A percentile compares a stretch with the other conserved stretches of the same genome.
Evolutionary conservation across 1,140 invertebrate species (phyloP).

Genomic region (Brachionus plicatilis): DNA sequence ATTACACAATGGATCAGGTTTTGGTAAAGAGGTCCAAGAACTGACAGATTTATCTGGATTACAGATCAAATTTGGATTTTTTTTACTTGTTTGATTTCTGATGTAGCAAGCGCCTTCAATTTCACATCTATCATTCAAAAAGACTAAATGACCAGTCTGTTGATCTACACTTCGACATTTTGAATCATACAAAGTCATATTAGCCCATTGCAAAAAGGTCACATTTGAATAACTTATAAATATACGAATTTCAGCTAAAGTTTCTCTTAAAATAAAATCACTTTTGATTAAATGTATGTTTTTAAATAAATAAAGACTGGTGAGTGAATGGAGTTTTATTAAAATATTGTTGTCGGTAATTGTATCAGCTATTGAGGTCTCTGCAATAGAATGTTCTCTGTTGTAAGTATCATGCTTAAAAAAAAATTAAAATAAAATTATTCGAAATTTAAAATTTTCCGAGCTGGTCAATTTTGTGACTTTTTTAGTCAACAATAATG

Average conservation of each 20-base stretch:
- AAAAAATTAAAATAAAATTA: neutral
- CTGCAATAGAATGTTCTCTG: neutral
- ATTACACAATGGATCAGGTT: slow-evolving; percentile 9
- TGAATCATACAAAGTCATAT: slow-evolving; percentile 4
- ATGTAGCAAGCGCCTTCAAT: slow-evolving; percentile 20
- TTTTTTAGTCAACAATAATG: no score
- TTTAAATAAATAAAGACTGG: neutral
- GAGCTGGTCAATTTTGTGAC: no score
- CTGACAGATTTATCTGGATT: slow-evolving; percentile 14
- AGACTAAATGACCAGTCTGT: neutral
- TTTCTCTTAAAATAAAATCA: neutral
- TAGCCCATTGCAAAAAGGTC: neutral
- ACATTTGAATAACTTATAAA: neutral
- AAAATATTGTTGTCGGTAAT: neutral
- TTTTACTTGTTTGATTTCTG: neutral
- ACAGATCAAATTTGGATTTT: neutral
- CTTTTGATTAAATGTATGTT: neutral
- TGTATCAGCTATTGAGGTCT: neutral
- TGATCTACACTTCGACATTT: neutral
- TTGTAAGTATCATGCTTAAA: neutral
- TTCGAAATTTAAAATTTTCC: no score
- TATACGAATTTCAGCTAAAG: neutral
- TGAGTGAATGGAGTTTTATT: neutral
- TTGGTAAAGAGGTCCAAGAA: neutral
- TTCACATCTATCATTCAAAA: slow-evolving; percentile 17